Conservation (phyloP, 2,797 vertebrate genomes). For the Xenops minutus region DNA sequence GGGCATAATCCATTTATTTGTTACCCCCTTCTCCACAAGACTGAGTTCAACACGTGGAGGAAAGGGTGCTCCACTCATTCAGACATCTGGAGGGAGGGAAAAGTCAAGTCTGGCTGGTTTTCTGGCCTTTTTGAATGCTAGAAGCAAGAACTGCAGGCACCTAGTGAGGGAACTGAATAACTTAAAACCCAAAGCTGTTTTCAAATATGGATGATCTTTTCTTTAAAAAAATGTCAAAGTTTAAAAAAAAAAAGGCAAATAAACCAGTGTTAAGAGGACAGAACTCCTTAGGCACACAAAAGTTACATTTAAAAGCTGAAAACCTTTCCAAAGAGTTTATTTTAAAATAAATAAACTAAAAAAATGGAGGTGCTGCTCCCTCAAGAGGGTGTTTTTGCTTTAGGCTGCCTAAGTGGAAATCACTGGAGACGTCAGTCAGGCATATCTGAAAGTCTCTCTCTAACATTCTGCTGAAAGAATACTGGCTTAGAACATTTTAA, state of each 20-base stretch:
- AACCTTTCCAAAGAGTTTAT: not conserved
- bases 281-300: not conserved
- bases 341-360: not conserved
- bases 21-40: not conserved
- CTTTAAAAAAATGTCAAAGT: not conserved
- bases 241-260: not conserved
- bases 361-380: not conserved
- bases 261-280: not conserved
- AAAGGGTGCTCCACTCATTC: not conserved
- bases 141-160: not conserved
- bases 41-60: not conserved
- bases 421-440: not conserved
- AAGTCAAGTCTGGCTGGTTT: not conserved
- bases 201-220: not conserved
- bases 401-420: not conserved
- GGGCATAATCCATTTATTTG: not conserved
- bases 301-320: not conserved
- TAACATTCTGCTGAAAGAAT: not conserved
- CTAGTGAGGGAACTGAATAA: not conserved
- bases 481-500: not conserved
- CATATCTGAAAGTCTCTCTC: not conserved
- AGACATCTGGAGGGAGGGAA: not conserved
- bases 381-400: not conserved
- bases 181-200: not conserved
- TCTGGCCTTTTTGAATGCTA: not conserved